A percentile compares a stretch with the other conserved stretches of the same genome.
Conservation (phyloP, 1,140 invertebrate species). For the Nomia melanderi region DNA sequence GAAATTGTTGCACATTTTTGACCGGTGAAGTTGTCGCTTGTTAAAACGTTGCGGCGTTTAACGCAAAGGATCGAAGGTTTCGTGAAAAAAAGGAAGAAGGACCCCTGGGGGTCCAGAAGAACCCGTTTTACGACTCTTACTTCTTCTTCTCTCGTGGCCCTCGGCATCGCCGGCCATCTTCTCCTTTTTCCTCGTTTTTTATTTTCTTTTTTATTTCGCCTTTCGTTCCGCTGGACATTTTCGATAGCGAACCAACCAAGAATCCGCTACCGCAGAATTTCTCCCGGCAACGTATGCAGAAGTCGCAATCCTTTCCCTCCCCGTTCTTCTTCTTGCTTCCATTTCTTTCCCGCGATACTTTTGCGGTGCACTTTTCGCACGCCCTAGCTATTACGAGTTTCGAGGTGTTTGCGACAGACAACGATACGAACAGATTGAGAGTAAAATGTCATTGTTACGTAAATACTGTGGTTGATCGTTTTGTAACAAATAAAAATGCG, state of each 20-base stretch:
- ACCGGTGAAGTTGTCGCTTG: slow-evolving; percentile 26
- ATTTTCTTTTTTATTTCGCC: slow-evolving; percentile 14
- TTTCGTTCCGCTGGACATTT: too few species aligned
- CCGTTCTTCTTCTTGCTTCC: too few species aligned
- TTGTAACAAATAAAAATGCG: too few species aligned
- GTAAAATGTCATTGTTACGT: too few species aligned
- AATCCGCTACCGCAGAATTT: slow-evolving; percentile 28
- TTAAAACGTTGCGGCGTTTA: slow-evolving; percentile 37
- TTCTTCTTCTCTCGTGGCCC: slow-evolving; percentile 40
- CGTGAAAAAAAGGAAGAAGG: slow-evolving; percentile 15
- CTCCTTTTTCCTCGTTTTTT: slow-evolving; percentile 1
- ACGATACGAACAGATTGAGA: too few species aligned
- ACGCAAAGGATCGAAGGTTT: slow-evolving; percentile 36
- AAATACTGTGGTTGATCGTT: too few species aligned
- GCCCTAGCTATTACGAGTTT: too few species aligned
- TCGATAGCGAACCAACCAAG: slow-evolving; percentile 8
- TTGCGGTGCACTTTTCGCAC: too few species aligned
- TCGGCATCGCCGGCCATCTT: not conserved
- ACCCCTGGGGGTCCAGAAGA: slow-evolving; percentile 43
- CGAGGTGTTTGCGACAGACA: too few species aligned
- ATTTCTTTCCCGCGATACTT: too few species aligned
- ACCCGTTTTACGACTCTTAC: slow-evolving; percentile 60
- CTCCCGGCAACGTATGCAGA: not conserved
- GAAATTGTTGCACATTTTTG: slow-evolving; percentile 24
- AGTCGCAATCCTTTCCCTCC: not conserved